Base-by-base conservation (phyloP, 2,797 vertebrate species). In the Myripristis murdjan region DNA sequence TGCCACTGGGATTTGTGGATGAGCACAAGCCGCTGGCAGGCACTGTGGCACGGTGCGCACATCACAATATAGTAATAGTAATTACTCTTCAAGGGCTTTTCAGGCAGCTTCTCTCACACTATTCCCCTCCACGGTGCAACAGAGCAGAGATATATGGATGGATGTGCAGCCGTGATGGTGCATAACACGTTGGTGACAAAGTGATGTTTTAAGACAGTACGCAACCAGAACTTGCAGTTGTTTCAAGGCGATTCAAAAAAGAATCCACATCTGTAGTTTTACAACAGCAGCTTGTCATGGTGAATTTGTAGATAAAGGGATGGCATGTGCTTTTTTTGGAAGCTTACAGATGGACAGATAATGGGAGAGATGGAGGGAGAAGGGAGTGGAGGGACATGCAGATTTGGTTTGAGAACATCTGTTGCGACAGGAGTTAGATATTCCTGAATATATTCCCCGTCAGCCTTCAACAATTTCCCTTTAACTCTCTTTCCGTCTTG, bases 41-140 rank as follows among this genome's bases (percentile, higher is more conserved):
- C 26, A 5, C 37, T 52, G 23, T 14, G 75, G 60, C 39, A 57
- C 15, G 18, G 24, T 66, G 35, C 39, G 53, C 24, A 47, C 66
- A 75, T 80, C 68, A 48, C 43, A 15, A 41, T n/a, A 5, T 31
- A 47, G 78, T 77, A 72, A 62, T 71, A 68, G 76, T 77, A 77
- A 83, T 84, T 68, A 53, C 68, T 64, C 64, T 64, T 56, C 44
- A 51, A 82, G 52, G 70, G 64, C 52, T 86, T 81, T 84, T 75
- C 51, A 78, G 43, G 53, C 61, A 79, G 44, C 52, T 26, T 2
- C 14, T 26, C 49, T 70, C 52, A 68, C 51, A 41, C 54, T 46
- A 51, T 58, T 71, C 85, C 46, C 47, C n/a, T 33, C 47, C 56
- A 24, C 20, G 55, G 64, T 77, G 75, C 67, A 71, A 67, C 79